phyloP scores from a whole-genome alignment of 2,888 invertebrate genomes.

The Limnephilus auricula region DNA sequence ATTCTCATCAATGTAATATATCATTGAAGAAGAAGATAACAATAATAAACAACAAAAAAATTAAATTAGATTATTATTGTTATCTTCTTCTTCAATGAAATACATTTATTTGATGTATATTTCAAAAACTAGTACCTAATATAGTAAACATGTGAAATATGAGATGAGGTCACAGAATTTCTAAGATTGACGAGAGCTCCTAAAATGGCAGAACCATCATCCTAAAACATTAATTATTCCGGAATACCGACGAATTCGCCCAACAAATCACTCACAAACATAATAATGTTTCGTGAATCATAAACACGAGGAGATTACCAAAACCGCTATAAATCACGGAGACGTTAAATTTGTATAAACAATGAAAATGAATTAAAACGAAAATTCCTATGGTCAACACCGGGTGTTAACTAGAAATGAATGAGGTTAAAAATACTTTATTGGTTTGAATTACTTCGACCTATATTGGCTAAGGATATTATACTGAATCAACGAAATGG shows the following conservation, averaged over 20 bases:
- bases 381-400: not conserved
- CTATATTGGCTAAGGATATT: not conserved
- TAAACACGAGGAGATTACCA: not conserved
- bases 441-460: not conserved
- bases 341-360: not conserved
- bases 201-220: not conserved
- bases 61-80: too few relatives aligned
- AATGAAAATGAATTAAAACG: not conserved
- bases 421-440: not conserved
- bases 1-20: too few relatives aligned
- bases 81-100: too few relatives aligned
- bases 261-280: not conserved
- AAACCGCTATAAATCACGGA: not conserved
- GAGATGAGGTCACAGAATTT: not conserved
- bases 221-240: not conserved
- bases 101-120: too few relatives aligned
- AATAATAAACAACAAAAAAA: too few relatives aligned
- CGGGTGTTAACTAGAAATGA: not conserved
- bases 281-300: not conserved
- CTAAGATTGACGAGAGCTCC: not conserved
- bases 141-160: not conserved
- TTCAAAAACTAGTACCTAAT: not conserved
- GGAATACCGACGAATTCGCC: not conserved
- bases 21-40: too few relatives aligned
- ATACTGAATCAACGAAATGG: not conserved